Evolutionary conservation across 2,888 invertebrate species (phyloP).

Genomic region (Vesta saturnalis): DNA sequence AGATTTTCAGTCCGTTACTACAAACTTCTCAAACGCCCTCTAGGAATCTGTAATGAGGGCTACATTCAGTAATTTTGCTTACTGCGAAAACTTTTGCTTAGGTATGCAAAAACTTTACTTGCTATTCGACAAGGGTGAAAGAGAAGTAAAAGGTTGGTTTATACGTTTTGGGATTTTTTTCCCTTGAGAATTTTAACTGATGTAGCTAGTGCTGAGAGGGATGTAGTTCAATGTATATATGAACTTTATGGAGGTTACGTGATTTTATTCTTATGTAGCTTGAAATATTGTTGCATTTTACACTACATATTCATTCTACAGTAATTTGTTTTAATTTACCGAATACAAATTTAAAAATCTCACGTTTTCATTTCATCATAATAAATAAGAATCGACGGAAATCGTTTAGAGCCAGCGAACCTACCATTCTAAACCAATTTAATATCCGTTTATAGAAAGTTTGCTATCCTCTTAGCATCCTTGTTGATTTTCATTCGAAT

Average conservation of each 20-base stretch:
- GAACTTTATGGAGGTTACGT: neutral
- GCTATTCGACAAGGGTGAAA: conserved; percentile 45
- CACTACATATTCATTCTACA: neutral
- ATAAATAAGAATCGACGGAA: conserved; percentile 47
- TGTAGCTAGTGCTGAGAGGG: conserved; percentile 14
- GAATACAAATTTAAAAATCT: conserved; percentile 13
- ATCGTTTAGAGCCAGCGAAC: conserved; percentile 49
- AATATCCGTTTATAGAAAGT: conserved; percentile 50
- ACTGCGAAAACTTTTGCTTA: conserved; percentile 54
- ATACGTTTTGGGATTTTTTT: conserved; percentile 17
- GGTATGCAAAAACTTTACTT: conserved; percentile 54
- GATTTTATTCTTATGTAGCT: neutral
- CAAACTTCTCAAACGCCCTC: conserved; percentile 39
- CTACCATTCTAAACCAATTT: conserved; percentile 53
- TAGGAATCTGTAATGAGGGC: conserved; percentile 55
- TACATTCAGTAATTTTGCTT: conserved; percentile 56
- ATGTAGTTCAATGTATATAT: conserved; percentile 8
- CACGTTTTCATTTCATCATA: conserved; percentile 29
- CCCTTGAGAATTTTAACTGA: conserved; percentile 24
- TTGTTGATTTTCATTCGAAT: conserved; percentile 16
- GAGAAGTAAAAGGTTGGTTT: conserved; percentile 23
- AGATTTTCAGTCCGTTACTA: conserved; percentile 1
- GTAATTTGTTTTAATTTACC: neutral
- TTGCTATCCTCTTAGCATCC: conserved; percentile 20
- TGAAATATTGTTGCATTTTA: neutral